Percentiles rank a stretch among this genome's conserved stretches.
These are phyloP conservation scores for Gymnosoma rotundatum DNA, from an alignment of 2,888 invertebrate genomes.

Conservation along the genomic window DNA sequence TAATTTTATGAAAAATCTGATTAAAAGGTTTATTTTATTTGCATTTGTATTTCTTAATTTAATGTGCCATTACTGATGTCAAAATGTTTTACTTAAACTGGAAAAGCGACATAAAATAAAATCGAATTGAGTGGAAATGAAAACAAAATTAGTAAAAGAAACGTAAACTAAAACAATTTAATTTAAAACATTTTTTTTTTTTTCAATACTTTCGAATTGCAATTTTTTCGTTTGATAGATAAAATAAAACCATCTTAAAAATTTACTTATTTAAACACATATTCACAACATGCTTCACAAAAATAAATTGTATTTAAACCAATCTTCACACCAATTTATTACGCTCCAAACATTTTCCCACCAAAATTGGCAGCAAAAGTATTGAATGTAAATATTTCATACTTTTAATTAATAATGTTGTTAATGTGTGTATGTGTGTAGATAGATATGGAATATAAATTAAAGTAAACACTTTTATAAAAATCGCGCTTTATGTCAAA, in stretches of 20 bases:
- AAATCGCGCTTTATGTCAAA: constrained; percentile 28
- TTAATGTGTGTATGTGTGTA: not conserved
- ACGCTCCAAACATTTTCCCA: constrained; percentile 57
- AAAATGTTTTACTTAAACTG: constrained; percentile 54
- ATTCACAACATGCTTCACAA: constrained; percentile 23
- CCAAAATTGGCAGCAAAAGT: constrained; percentile 26
- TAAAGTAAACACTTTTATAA: constrained; percentile 12
- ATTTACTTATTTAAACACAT: not conserved
- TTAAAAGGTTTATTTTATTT: constrained; percentile 44
- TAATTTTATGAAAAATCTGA: constrained; percentile 52
- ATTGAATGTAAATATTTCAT: constrained; percentile 30
- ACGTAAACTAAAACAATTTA: constrained; percentile 24
- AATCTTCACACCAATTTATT: constrained; percentile 50
- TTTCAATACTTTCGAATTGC: constrained; percentile 69
- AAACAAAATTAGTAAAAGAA: constrained; percentile 33
- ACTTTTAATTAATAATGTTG: constrained; percentile 10
- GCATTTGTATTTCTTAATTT: constrained; percentile 17
- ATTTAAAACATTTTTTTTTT: constrained; percentile 52
- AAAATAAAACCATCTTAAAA: constrained; percentile 50
- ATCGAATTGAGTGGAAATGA: constrained; percentile 25
- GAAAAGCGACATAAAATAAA: not conserved
- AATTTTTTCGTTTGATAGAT: constrained; percentile 64
- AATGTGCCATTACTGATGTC: constrained; percentile 61
- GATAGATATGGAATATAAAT: constrained; percentile 4
- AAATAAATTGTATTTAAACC: constrained; percentile 42